Evolutionary conservation across 2,797 vertebrate genomes (phyloP).

Genomic region (Anomalospiza imberbis): DNA sequence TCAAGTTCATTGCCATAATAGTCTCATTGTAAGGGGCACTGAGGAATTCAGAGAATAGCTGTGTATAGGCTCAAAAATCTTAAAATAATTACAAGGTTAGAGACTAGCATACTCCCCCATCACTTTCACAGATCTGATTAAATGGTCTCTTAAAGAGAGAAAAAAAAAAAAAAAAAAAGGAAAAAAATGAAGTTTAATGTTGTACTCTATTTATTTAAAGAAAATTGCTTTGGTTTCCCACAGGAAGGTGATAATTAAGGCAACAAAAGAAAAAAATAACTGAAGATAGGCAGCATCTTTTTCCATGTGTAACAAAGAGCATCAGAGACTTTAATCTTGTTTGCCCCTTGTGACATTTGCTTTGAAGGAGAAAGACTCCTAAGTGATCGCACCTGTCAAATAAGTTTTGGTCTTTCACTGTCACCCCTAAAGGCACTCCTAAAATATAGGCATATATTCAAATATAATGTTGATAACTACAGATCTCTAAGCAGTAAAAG

Average conservation of each 20-base stretch:
- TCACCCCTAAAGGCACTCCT: neutral
- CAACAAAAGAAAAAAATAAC: neutral
- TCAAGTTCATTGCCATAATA: neutral
- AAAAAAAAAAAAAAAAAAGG: neutral
- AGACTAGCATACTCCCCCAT: neutral
- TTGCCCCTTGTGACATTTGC: neutral
- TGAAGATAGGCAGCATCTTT: neutral
- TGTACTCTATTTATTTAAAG: neutral
- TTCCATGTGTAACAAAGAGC: neutral
- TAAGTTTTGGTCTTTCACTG: neutral
- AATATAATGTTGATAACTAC: neutral
- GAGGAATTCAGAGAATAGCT: neutral
- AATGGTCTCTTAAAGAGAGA: neutral
- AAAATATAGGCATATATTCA: neutral
- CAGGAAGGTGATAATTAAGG: neutral
- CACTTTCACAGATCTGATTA: neutral
- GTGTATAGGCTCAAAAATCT: neutral
- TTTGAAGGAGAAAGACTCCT: neutral
- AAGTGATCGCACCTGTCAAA: neutral
- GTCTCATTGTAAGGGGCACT: neutral
- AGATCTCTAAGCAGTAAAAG: neutral
- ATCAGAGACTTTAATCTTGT: neutral
- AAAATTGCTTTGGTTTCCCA: constrained; percentile 32
- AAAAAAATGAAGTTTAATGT: neutral
- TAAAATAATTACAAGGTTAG: neutral